These are phyloP conservation scores for Cairina moschata DNA, from an alignment of 2,113 vertebrate species.

Conservation along the genomic window DNA sequence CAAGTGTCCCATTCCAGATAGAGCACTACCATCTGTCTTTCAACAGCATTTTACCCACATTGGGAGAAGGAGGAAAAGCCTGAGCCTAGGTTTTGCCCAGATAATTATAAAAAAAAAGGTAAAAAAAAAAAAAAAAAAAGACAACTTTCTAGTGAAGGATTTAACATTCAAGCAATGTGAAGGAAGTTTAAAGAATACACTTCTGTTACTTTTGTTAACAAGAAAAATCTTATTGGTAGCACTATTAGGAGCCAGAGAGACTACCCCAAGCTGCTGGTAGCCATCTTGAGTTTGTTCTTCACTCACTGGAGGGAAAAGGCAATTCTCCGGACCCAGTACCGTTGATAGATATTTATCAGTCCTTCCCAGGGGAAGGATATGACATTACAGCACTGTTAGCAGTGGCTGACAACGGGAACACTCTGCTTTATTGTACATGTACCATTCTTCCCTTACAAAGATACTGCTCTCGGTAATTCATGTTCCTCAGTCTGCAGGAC, in stretches of 20 bases:
- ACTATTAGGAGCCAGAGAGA: background rate
- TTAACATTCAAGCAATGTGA: background rate
- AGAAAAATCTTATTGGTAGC: background rate
- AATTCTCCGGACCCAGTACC: background rate
- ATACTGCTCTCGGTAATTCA: background rate
- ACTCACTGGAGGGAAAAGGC: background rate
- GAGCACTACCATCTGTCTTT: background rate
- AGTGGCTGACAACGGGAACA: background rate
- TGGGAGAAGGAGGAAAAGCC: background rate
- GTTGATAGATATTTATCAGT: background rate
- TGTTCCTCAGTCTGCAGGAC: background rate
- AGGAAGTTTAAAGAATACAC: background rate
- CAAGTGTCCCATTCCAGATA: background rate
- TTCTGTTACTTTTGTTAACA: background rate
- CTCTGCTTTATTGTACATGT: background rate
- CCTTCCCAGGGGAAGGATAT: background rate
- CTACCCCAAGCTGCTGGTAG: background rate
- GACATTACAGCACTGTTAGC: background rate
- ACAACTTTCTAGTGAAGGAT: background rate
- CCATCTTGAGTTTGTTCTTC: background rate
- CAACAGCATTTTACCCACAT: background rate
- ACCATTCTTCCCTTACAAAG: background rate
- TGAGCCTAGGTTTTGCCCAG: background rate
- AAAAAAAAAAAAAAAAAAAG: background rate
- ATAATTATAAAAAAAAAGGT: background rate